Percentiles rank a stretch among this genome's conserved stretches.
Evolutionary conservation across 2,113 vertebrate genomes (phyloP).

Genomic region (Poeciliopsis turrubarensis): DNA sequence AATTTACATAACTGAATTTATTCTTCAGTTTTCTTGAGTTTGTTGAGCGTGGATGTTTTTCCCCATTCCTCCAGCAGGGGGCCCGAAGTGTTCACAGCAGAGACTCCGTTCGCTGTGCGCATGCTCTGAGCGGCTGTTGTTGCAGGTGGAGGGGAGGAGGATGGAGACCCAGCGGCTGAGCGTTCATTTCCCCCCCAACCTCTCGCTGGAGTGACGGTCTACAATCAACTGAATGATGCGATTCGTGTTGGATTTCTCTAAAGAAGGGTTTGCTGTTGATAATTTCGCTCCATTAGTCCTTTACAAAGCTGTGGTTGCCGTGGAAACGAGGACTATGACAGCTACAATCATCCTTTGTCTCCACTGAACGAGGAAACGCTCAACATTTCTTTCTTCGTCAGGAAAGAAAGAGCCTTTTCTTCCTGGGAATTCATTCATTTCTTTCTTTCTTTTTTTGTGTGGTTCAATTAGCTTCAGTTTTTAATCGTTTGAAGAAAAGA

Average conservation of each 20-base stretch:
- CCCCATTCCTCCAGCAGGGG: background rate
- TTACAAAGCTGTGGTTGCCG: background rate
- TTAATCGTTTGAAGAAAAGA: background rate
- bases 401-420: background rate
- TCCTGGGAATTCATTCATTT: background rate
- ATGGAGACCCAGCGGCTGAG: background rate
- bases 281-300: background rate
- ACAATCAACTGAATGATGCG: constrained; percentile 18
- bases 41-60: background rate
- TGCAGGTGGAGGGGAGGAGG: constrained; percentile 1
- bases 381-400: background rate
- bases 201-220: too few relatives aligned
- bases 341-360: constrained; percentile 46
- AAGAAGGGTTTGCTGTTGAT: background rate
- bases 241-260: background rate
- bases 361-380: constrained; percentile 2
- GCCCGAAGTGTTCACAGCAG: background rate
- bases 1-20: too few relatives aligned
- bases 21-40: too few relatives aligned
- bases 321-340: background rate
- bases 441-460: background rate
- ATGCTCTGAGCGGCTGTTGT: constrained; percentile 12
- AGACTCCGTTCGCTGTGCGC: background rate
- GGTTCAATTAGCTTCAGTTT: background rate
- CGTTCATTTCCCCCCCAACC: background rate